Evolutionary conservation across 1,140 invertebrate genomes (phyloP).

Genomic region (Formica selysi): DNA sequence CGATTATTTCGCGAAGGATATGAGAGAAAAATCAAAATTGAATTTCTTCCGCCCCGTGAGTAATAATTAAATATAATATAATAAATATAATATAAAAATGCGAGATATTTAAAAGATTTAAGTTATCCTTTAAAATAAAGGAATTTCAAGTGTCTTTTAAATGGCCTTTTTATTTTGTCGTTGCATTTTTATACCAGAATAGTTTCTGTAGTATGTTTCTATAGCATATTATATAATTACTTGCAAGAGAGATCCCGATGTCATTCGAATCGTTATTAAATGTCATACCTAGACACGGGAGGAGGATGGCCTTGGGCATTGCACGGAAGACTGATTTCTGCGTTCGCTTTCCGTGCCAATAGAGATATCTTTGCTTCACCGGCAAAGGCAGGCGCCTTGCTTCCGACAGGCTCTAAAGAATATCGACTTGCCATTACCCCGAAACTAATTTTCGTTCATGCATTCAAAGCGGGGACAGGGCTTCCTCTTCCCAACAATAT

Average conservation of each 20-base stretch:
- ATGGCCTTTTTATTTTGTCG: neutral
- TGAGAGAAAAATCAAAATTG: neutral
- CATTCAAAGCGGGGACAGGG: slow-evolving; percentile 52
- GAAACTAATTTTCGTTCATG: slow-evolving; percentile 2
- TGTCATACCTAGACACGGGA: slow-evolving; percentile 90
- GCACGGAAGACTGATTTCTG: slow-evolving; percentile 88
- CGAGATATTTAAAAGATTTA: neutral
- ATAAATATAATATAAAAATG: neutral
- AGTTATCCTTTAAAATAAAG: no score
- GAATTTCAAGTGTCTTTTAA: slow-evolving; percentile 8
- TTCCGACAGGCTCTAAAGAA: slow-evolving; percentile 84
- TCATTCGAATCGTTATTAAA: slow-evolving; percentile 55
- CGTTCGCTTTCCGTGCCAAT: slow-evolving; percentile 80
- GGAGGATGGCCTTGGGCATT: slow-evolving; percentile 91
- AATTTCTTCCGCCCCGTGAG: neutral
- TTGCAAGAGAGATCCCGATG: neutral
- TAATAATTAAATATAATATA: slow-evolving; percentile 15
- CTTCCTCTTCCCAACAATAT: neutral
- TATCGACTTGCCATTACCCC: slow-evolving; percentile 85
- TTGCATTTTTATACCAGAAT: neutral
- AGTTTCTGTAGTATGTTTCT: neutral
- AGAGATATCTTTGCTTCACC: slow-evolving; percentile 81
- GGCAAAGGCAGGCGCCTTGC: slow-evolving; percentile 81
- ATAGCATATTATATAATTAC: neutral
- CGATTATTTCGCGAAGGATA: neutral